These are phyloP conservation scores for Scaptomyza caliginosa DNA, from an alignment of 2,888 invertebrate genomes.

Conservation along the genomic window DNA sequence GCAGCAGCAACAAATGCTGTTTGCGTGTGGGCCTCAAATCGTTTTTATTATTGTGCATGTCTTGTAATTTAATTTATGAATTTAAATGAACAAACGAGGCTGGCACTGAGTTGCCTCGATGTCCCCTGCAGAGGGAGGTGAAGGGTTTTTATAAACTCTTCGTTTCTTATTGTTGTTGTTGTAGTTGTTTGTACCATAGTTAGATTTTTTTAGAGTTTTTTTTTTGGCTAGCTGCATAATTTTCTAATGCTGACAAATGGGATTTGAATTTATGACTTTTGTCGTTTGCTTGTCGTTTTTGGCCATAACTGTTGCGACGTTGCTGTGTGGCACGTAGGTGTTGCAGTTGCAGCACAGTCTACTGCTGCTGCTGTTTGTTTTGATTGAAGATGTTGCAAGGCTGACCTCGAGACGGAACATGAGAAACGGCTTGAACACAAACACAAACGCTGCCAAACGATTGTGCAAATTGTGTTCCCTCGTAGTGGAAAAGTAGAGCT, in stretches of 20 bases:
- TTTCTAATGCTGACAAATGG: conserved; percentile 80
- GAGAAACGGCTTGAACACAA: conserved; percentile 38
- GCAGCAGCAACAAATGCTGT: conserved; percentile 36
- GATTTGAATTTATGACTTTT: conserved; percentile 75
- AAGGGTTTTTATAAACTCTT: conserved; percentile 26
- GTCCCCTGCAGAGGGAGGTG: neutral
- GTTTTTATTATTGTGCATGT: conserved; percentile 78
- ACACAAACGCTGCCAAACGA: conserved; percentile 31
- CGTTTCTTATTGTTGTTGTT: conserved; percentile 38
- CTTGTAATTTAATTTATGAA: conserved; percentile 79
- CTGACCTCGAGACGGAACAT: conserved; percentile 65
- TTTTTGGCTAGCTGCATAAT: conserved; percentile 64
- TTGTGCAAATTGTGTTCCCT: conserved; percentile 43
- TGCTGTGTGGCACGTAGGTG: conserved; percentile 56
- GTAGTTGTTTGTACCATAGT: conserved; percentile 37
- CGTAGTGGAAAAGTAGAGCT: conserved; percentile 34
- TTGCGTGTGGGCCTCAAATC: conserved; percentile 76
- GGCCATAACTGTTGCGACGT: conserved; percentile 34
- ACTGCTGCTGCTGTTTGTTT: conserved; percentile 39
- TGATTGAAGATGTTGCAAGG: conserved; percentile 77
- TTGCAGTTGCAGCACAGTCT: conserved; percentile 27
- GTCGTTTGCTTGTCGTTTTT: conserved; percentile 42
- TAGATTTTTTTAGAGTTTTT: conserved; percentile 19
- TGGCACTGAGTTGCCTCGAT: conserved; percentile 12
- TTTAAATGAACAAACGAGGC: conserved; percentile 65